phyloP scores from a whole-genome alignment of 1,140 invertebrate genomes.

The Meteorus sp. region DNA sequence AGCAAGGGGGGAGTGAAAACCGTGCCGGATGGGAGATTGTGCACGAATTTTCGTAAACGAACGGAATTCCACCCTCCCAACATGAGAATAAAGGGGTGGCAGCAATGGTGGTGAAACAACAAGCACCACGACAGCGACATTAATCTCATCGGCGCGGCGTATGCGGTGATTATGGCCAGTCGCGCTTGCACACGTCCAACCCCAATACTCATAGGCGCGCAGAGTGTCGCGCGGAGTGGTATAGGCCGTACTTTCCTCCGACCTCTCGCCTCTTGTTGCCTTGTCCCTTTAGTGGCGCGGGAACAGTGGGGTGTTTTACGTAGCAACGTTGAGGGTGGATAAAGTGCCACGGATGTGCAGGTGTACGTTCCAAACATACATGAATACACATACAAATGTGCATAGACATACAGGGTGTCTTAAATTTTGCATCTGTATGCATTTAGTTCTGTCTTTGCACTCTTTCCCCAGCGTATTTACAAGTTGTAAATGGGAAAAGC shows the following conservation, averaged over 20 bases:
- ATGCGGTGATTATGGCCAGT: constrained; percentile 43
- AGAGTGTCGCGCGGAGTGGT: too few species aligned
- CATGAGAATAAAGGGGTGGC: too few species aligned
- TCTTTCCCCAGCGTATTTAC: too few species aligned
- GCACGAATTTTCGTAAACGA: constrained; percentile 23
- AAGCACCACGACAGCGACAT: constrained; percentile 33
- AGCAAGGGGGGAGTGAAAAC: not conserved
- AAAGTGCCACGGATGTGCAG: constrained; percentile 4
- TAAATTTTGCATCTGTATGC: too few species aligned
- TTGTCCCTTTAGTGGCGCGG: not conserved
- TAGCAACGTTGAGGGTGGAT: constrained; percentile 10
- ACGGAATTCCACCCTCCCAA: constrained; percentile 18
- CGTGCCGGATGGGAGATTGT: too few species aligned
- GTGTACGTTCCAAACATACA: not conserved
- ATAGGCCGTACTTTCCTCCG: not conserved
- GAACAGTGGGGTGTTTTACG: not conserved
- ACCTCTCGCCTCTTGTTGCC: too few species aligned
- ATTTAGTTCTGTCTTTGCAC: too few species aligned
- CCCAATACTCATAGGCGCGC: not conserved
- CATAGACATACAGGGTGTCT: too few species aligned
- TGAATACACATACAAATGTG: not conserved
- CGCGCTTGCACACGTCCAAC: constrained; percentile 27
- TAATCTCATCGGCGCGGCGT: constrained; percentile 49
- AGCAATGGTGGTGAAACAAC: constrained; percentile 27
- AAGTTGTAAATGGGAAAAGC: too few species aligned